Base-by-base conservation (phyloP, 2,797 vertebrate genomes). In the Tauraco hartlaubi region DNA sequence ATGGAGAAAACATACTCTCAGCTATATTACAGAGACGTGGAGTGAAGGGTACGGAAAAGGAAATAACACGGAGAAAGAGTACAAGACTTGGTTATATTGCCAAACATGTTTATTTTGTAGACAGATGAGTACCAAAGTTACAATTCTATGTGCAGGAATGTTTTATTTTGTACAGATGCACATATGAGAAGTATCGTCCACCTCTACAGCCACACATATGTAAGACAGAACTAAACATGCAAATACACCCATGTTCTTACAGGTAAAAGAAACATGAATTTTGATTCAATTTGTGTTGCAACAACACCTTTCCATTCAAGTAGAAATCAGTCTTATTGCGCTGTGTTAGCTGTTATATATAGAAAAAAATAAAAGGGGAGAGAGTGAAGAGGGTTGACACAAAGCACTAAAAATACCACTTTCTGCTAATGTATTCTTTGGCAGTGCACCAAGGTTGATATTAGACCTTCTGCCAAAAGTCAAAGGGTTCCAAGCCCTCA, bases 341-440 rank as follows among this genome's bases (percentile, higher is more conserved):
- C 61, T 67, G 7, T 77, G 49, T 67, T 96, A 77, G 37, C 44
- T 76, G 31, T 64, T 91, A 91, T 35, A 91, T 51, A 91, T 64
- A 90, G 69, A 85, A 90, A 77, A 19, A 23, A 91, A 94, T 13
- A 83, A 83, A 6, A 88, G 64, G 12, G 7, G 14, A 87, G 64
- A 73, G 33, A 72, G n/a, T 48, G 33, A 90, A 58, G n/a, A 88
- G 10, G 25, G 46, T 78, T 92, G 91, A 92, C 17, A 74, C 25
- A 85, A 77, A 12, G 26, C 49, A 92, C 64, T 91, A 85, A 88
- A 96, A 92, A 95, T 76, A 89, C 9, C 17, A 23, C 37, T 79
- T 87, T 87, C 49, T 59, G 46, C 64, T 95, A 91, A 96, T 71
- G 77, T 69, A 58, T 71, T 94, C 49, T 82, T 77, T 77, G 91